A percentile compares a stretch with the other conserved stretches of the same genome.
Conservation (phyloP, 2,888 invertebrate genomes). For the Ethmia dodecea region DNA sequence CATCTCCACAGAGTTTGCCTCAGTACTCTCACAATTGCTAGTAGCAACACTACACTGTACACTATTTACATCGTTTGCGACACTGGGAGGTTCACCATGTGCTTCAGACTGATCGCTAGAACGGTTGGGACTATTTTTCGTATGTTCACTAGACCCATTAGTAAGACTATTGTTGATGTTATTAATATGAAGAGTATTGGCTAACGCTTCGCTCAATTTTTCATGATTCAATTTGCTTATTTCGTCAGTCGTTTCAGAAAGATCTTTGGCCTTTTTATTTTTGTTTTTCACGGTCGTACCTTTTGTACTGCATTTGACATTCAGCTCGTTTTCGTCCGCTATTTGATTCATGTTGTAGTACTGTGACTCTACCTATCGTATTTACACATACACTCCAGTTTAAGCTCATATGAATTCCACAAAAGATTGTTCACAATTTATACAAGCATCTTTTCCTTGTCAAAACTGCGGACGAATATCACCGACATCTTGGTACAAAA, state of each 20-base stretch:
- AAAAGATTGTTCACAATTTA: constrained; percentile 45
- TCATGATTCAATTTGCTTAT: constrained; percentile 54
- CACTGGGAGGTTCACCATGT: constrained; percentile 37
- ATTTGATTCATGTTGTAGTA: constrained; percentile 63
- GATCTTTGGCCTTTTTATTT: constrained; percentile 70
- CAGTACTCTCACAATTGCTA: constrained; percentile 30
- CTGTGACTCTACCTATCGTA: constrained; percentile 62
- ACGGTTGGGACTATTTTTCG: constrained; percentile 39
- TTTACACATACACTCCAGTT: constrained; percentile 61
- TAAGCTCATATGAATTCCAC: constrained; percentile 51
- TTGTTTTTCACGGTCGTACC: constrained; percentile 60
- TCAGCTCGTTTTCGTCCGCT: constrained; percentile 58
- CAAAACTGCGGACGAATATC: constrained; percentile 66
- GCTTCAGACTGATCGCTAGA: constrained; percentile 33
- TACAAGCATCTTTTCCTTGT: constrained; percentile 63
- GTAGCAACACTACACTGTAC: constrained; percentile 51
- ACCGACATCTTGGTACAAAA: constrained; percentile 71
- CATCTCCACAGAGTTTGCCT: constrained; percentile 23
- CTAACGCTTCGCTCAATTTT: constrained; percentile 57
- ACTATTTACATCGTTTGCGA: constrained; percentile 56
- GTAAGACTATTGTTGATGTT: constrained; percentile 64
- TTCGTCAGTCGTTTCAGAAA: constrained; percentile 51
- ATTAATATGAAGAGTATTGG: constrained; percentile 63
- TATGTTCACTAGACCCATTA: constrained; percentile 65
- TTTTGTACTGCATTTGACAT: constrained; percentile 61